These are phyloP conservation scores for Peromyscus polionotus DNA, from an alignment of 2,113 vertebrate genomes.

Conservation along the genomic window DNA sequence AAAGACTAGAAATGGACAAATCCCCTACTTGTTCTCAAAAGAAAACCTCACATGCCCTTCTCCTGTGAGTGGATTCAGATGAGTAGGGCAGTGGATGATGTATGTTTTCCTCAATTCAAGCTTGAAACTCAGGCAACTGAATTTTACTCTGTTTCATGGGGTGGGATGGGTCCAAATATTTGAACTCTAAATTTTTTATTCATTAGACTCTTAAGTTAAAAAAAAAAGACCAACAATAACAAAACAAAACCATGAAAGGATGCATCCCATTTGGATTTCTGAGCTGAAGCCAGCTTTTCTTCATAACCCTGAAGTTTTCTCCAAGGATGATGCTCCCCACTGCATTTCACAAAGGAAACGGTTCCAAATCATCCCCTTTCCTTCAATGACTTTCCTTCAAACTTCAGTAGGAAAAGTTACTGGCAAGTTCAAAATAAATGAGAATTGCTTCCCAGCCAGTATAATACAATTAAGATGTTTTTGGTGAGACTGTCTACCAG, in stretches of 20 bases:
- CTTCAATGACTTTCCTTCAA: constrained; percentile 77
- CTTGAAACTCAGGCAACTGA: constrained; percentile 54
- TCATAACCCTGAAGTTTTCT: constrained; percentile 43
- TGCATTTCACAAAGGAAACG: constrained; percentile 72
- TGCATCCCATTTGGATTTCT: constrained; percentile 12
- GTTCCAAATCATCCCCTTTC: constrained; percentile 81
- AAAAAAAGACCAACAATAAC: neutral
- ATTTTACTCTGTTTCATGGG: neutral
- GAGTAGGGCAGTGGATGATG: neutral
- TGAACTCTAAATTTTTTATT: constrained; percentile 64
- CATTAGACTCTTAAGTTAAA: constrained; percentile 53
- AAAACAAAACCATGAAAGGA: neutral
- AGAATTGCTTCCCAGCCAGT: constrained; percentile 36
- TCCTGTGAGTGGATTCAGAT: neutral
- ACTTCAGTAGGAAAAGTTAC: constrained; percentile 65
- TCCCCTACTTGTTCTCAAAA: constrained; percentile 77
- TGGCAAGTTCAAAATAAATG: constrained; percentile 65
- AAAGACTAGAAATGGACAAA: constrained; percentile 64
- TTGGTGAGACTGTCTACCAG: constrained; percentile 43
- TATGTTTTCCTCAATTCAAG: constrained; percentile 25
- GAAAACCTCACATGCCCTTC: neutral
- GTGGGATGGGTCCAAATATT: neutral
- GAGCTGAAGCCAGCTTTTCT: constrained; percentile 58
- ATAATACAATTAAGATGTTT: constrained; percentile 49
- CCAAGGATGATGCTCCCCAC: constrained; percentile 54